A percentile compares a stretch with the other conserved stretches of the same genome.
Conservation (phyloP, 2,888 invertebrate genomes). For the Latheticus oryzae region DNA sequence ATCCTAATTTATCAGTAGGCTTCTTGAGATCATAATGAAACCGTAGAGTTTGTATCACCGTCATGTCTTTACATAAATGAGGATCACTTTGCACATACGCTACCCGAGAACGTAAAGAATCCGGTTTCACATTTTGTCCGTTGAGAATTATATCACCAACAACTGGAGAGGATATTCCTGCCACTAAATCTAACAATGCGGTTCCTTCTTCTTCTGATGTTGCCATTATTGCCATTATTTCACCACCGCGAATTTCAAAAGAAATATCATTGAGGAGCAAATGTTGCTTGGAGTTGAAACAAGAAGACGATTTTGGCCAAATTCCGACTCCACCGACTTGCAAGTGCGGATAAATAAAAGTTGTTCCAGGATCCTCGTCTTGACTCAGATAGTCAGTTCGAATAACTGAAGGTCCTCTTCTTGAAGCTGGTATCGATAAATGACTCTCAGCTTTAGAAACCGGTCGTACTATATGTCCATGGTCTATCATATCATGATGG, state of each 20-base stretch:
- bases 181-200: constrained; percentile 84
- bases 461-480: constrained; percentile 67
- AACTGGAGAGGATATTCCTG: constrained; percentile 74
- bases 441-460: constrained; percentile 76
- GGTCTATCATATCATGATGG: constrained; percentile 67
- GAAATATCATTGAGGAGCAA: constrained; percentile 75
- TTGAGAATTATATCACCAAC: constrained; percentile 87
- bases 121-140: constrained; percentile 82
- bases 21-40: constrained; percentile 83
- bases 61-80: constrained; percentile 86
- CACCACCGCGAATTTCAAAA: constrained; percentile 91
- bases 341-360: constrained; percentile 72
- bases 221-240: constrained; percentile 90
- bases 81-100: constrained; percentile 82
- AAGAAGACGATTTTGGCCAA: constrained; percentile 52
- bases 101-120: constrained; percentile 77
- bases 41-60: constrained; percentile 88
- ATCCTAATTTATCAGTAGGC: constrained; percentile 72
- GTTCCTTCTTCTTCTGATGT: constrained; percentile 90
- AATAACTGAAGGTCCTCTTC: constrained; percentile 67
- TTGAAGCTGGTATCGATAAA: constrained; percentile 67
- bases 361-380: constrained; percentile 68
- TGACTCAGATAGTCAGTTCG: constrained; percentile 70
- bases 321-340: constrained; percentile 63
- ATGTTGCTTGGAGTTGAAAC: constrained; percentile 57